Percentiles rank a stretch among this genome's conserved stretches.
Evolutionary conservation across 2,797 vertebrate genomes (phyloP).

Genomic region (Etheostoma nigrum): DNA sequence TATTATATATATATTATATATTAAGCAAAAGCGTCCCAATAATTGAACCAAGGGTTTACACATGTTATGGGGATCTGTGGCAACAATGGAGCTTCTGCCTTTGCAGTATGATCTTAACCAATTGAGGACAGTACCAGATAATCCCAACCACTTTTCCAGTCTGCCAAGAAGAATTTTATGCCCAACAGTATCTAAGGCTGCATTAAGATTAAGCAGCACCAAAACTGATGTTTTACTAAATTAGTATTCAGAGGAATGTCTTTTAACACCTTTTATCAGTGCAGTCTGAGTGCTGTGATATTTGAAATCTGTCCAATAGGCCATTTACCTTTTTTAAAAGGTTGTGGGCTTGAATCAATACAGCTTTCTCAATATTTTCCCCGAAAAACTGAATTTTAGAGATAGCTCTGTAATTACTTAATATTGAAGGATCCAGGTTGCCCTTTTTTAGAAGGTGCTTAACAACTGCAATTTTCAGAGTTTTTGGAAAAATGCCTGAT

Average conservation of each 20-base stretch:
- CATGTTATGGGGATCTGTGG: neutral
- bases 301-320: neutral
- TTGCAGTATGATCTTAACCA: neutral
- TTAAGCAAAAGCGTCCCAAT: neutral
- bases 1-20: too few species aligned
- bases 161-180: neutral
- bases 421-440: neutral
- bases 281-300: neutral
- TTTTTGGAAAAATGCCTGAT: constrained; percentile 19
- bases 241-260: neutral
- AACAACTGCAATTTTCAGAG: constrained; percentile 9
- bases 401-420: constrained; percentile 10
- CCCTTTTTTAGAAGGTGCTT: neutral
- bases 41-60: neutral
- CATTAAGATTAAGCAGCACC: neutral
- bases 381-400: neutral
- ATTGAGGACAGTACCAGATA: neutral
- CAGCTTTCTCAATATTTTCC: neutral
- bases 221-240: neutral
- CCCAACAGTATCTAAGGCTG: neutral
- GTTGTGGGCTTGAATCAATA: constrained; percentile 4
- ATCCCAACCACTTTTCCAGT: neutral
- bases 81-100: neutral
- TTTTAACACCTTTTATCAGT: constrained; percentile 1
- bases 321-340: neutral